Percentiles rank a stretch among this genome's conserved stretches.
Conservation (phyloP, 2,797 vertebrate species). For the Enteromius fasciolatus region DNA sequence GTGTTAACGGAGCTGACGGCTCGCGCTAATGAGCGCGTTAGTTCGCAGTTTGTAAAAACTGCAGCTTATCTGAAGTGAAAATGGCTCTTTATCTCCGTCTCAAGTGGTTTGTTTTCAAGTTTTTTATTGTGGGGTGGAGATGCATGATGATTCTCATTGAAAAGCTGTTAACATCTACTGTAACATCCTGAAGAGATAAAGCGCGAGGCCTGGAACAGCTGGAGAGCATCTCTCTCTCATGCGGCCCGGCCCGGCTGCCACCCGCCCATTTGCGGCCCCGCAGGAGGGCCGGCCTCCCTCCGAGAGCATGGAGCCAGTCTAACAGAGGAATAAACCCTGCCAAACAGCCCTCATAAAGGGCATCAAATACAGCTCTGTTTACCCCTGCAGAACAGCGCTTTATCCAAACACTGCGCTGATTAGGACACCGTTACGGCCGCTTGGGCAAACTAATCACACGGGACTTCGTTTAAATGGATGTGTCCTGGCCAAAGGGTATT, state of each 20-base stretch:
- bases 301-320: slow-evolving; percentile 51
- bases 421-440: slow-evolving; percentile 42
- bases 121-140: slow-evolving; percentile 43
- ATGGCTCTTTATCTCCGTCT: slow-evolving; percentile 23
- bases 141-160: slow-evolving; percentile 33
- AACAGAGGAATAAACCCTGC: slow-evolving; percentile 49
- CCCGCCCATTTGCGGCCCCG: slow-evolving; percentile 68
- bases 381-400: slow-evolving; percentile 54
- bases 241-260: slow-evolving; percentile 47
- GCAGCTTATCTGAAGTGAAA: slow-evolving; percentile 22
- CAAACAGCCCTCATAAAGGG: slow-evolving; percentile 59
- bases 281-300: slow-evolving; percentile 61
- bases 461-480: slow-evolving; percentile 43
- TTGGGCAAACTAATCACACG: slow-evolving; percentile 29
- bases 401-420: slow-evolving; percentile 60
- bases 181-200: slow-evolving; percentile 37
- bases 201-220: slow-evolving; percentile 24
- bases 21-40: slow-evolving; percentile 24
- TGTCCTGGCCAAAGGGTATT: neutral
- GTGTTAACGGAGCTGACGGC: slow-evolving; percentile 8
- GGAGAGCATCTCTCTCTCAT: slow-evolving; percentile 49
- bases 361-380: slow-evolving; percentile 61
- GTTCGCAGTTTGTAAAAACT: slow-evolving; percentile 29
- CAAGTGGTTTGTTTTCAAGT: neutral
- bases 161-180: slow-evolving; percentile 42